Evolutionary conservation across 2,113 vertebrate genomes (phyloP), one percentile per base, ranked within the genome.

Genomic region (Siniperca knerii): DNA sequence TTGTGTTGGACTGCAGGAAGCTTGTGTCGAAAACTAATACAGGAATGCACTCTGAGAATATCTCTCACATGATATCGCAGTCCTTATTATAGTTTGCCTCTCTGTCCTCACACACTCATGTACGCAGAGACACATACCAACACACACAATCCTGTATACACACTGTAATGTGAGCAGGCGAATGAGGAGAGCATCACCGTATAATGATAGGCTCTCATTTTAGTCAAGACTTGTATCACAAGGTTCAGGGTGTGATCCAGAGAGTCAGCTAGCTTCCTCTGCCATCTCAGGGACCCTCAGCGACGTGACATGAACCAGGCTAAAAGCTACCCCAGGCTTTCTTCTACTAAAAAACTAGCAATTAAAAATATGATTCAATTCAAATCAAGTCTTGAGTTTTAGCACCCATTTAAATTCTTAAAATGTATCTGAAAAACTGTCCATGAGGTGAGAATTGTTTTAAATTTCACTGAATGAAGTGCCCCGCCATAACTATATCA

Each of bases 51-150:
- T 13, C 84, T 77, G 44, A 77, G 72, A 87, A 85, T 87, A 81
- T 81, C 88, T 60, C 86, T 90, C 93, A 94, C 83, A 85, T 88
- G 90, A 93, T 79, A 48, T 7, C 13, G 11, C 5, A 1, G 68
- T 65, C 69, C 86, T 84, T 90, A 92, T 91, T 88, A 88, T 83
- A 88, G 87, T 62, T 37, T 44, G 21, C 33, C 44, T 71, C 15
- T 25, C 50, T 72, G 46, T 77, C 54, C 62, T 62, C 35, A 42
- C 57, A 75, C 82, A 52, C 29, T 0, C 82, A 84, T 66, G 54
- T 68, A 75, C 33, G 40, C 70, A 29, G 23, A 69, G 11, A 37
- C 16, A 0, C 81, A 79, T 50, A 29, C 69, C 83, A 84, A 25
- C 33, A 29, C 44, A 57, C 58, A 72, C 55, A 70, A 40, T 66